Percentiles rank a stretch among this genome's conserved stretches.
Conservation (phyloP, 2,797 vertebrate genomes). For the Oreochromis grahami region DNA sequence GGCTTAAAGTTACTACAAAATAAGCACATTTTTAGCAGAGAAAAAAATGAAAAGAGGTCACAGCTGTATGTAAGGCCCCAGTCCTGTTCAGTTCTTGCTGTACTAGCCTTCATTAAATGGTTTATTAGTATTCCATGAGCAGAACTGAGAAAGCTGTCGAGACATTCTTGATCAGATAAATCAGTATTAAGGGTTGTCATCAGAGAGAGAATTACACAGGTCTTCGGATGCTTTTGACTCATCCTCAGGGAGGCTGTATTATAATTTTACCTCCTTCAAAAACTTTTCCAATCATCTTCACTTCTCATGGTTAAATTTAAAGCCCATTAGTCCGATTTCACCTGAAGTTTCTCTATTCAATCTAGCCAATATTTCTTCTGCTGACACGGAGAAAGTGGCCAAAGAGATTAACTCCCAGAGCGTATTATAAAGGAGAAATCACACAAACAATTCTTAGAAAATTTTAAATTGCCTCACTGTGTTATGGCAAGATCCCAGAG, state of each 20-base stretch:
- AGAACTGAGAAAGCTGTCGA: slow-evolving; percentile 49
- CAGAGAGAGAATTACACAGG: slow-evolving; percentile 64
- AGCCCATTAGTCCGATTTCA: slow-evolving; percentile 69
- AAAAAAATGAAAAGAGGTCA: background rate
- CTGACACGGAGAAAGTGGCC: slow-evolving; percentile 15
- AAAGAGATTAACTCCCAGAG: slow-evolving; percentile 24
- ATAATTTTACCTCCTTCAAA: slow-evolving; percentile 62
- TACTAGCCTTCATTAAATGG: slow-evolving; percentile 30
- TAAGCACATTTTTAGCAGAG: background rate
- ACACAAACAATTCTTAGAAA: slow-evolving; percentile 26
- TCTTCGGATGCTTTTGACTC: slow-evolving; percentile 37
- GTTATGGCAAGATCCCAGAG: background rate
- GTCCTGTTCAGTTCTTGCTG: background rate
- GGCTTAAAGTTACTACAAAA: background rate
- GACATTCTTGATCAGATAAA: slow-evolving; percentile 72
- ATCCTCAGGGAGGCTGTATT: slow-evolving; percentile 45
- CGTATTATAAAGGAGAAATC: slow-evolving; percentile 19
- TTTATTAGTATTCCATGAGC: slow-evolving; percentile 69
- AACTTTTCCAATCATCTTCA: slow-evolving; percentile 72
- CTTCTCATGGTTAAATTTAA: slow-evolving; percentile 68
- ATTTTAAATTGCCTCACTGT: background rate
- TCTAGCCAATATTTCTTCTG: slow-evolving; percentile 17
- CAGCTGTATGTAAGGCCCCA: background rate
- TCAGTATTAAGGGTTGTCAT: slow-evolving; percentile 72
- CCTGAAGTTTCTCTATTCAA: slow-evolving; percentile 31